Evolutionary conservation across 2,113 vertebrate genomes (phyloP).

Genomic region (Oplegnathus fasciatus): DNA sequence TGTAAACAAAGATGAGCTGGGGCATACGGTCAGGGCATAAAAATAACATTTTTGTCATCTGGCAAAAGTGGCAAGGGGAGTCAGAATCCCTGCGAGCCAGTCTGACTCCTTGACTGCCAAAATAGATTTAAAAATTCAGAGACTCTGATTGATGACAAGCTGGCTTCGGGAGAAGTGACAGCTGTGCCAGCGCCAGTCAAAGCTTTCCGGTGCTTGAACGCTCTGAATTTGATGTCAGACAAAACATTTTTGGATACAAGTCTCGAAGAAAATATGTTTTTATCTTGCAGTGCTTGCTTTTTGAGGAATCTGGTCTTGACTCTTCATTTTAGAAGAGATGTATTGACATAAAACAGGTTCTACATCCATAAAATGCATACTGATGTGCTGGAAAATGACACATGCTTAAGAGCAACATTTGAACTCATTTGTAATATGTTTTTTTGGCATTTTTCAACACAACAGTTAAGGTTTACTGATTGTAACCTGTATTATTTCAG

Average conservation of each 20-base stretch:
- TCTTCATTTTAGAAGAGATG: slow-evolving; percentile 7
- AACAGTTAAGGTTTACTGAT: background rate
- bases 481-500: slow-evolving; percentile 43
- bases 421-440: background rate
- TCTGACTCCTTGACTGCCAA: slow-evolving; percentile 3
- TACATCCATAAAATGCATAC: background rate
- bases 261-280: background rate
- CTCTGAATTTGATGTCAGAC: background rate
- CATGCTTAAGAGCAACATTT: background rate
- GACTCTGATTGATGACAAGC: background rate
- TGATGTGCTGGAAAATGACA: slow-evolving; percentile 11
- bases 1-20: background rate
- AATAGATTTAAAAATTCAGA: background rate
- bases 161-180: slow-evolving; percentile 11
- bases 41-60: background rate
- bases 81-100: background rate
- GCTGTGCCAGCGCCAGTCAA: background rate
- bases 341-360: slow-evolving; percentile 16
- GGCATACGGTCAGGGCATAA: background rate
- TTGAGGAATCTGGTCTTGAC: slow-evolving; percentile 11
- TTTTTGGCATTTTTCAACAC: slow-evolving; percentile 9
- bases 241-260: background rate
- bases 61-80: background rate
- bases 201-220: background rate
- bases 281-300: background rate